Conservation (phyloP, 2,888 invertebrate species). For the Sesia bembeciformis region DNA sequence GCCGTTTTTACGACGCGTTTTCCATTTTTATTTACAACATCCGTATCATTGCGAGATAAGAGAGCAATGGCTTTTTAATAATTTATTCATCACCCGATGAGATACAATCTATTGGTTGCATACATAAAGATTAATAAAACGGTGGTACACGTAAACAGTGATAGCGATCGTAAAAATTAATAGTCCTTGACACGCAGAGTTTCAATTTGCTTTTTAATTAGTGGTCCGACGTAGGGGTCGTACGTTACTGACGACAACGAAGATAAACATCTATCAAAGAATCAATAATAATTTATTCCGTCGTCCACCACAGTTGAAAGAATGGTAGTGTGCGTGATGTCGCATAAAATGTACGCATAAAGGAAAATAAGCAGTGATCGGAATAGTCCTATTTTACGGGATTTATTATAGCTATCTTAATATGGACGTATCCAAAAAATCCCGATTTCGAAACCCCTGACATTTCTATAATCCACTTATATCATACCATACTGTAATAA, state of each 20-base stretch:
- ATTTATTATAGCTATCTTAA: too few species aligned
- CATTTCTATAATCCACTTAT: too few species aligned
- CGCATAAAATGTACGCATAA: too few species aligned
- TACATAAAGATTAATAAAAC: conserved; percentile 43
- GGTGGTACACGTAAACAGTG: conserved; percentile 31
- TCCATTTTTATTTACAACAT: conserved; percentile 19
- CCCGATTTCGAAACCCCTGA: too few species aligned
- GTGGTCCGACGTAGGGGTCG: conserved; percentile 14
- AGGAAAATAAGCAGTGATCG: too few species aligned
- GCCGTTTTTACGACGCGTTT: background rate
- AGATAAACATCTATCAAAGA: conserved; percentile 22
- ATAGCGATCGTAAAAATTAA: conserved; percentile 60
- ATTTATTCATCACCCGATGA: conserved; percentile 40
- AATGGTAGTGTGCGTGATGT: background rate
- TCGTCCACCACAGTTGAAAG: background rate
- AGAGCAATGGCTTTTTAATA: conserved; percentile 35
- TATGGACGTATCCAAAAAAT: too few species aligned
- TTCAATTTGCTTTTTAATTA: conserved; percentile 62
- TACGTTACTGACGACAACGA: conserved; percentile 14
- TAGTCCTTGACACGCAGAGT: conserved; percentile 47
- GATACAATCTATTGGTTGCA: conserved; percentile 46
- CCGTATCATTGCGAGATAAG: conserved; percentile 24
- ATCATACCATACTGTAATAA: too few species aligned
- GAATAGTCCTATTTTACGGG: too few species aligned
- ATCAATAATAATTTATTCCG: conserved; percentile 16